Evolutionary conservation across 1,140 invertebrate species (phyloP), one percentile per base, ranked within the genome.

Genomic region (Caenorhabditis brenneri): DNA sequence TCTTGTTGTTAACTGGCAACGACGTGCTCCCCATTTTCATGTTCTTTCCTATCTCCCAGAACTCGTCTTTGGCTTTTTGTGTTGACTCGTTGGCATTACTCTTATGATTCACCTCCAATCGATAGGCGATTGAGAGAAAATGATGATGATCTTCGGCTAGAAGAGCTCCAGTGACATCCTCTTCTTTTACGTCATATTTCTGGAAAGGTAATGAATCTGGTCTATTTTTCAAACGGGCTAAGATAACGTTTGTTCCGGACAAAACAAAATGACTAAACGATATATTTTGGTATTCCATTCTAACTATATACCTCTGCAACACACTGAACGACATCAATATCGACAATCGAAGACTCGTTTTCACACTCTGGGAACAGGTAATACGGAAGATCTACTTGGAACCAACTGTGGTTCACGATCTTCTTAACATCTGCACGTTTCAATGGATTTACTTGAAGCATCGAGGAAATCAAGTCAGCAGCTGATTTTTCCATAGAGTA

Each of bases 81-180:
- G 90, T 88, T 27, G 88, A 90, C 87, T 90, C 89, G 81, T 90
- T 88, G 12, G 90, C 96, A 86, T 99, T 97, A 79, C 97, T 92
- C 91, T 98, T 98, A 92, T 99, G 99, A 91, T 99, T 98, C 80
- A 99, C 96, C 83, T 99, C 97, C 33, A 99, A 93, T 92, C 99
- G 96, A 92, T 99, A 99, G 15, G 97, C 97, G 88, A 99, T 99
- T 0, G 95, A 95, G 60, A 99, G 92, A 91, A 99, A 97, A 92
- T 99, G 97, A 89, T 99, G 96, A 0, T 96, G 96, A 93, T 99
- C 97, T 1, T 96, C 96, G 91, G 94, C 96, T 5, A 98, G 91
- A 82, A 99, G 92, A 0, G 97, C 96, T 88, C 88, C 58, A 42
- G 89, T 90, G 0, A 99, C 97, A 92, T 99, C 97, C 36, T 94